Percentiles rank a stretch among this genome's conserved stretches.
These are phyloP conservation scores for Nemopilema nomurai DNA, from an alignment of 30 jellyfish, hydroid and myxozoan species.

Conservation along the genomic window DNA sequence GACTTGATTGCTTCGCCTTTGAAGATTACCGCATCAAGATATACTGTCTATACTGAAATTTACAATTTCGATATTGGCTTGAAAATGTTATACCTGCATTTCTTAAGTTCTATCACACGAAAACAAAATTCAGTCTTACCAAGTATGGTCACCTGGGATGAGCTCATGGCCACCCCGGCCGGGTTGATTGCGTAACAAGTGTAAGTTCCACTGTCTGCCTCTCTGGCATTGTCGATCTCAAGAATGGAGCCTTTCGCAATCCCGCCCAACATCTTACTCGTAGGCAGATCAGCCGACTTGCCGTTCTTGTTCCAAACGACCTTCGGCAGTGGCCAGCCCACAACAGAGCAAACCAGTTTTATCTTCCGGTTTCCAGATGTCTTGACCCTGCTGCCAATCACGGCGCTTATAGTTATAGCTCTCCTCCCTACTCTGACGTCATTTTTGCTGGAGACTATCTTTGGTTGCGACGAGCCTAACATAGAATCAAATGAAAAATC, in stretches of 20 bases:
- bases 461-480: conserved; percentile 77
- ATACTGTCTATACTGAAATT: neutral
- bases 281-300: conserved; percentile 32
- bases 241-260: conserved; percentile 46
- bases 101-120: too few species aligned
- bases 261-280: conserved; percentile 32
- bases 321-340: conserved; percentile 79
- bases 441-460: conserved; percentile 33
- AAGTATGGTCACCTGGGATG: conserved; percentile 57
- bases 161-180: conserved; percentile 86
- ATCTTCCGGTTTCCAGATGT: conserved; percentile 87
- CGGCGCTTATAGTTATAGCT: conserved; percentile 26
- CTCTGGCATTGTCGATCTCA: conserved; percentile 52
- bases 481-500: neutral
- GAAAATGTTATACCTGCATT: too few species aligned
- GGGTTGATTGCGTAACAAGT: conserved; percentile 84
- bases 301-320: conserved; percentile 74
- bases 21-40: too few species aligned
- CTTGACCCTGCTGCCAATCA: conserved; percentile 70
- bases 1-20: too few species aligned
- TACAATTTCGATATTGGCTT: neutral
- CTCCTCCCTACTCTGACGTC: conserved; percentile 62
- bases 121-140: conserved; percentile 31
- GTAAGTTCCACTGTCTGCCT: conserved; percentile 71
- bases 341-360: conserved; percentile 64